Evolutionary conservation across 2,888 invertebrate species (phyloP).

Genomic region (Gonocerus acuteangulatus): DNA sequence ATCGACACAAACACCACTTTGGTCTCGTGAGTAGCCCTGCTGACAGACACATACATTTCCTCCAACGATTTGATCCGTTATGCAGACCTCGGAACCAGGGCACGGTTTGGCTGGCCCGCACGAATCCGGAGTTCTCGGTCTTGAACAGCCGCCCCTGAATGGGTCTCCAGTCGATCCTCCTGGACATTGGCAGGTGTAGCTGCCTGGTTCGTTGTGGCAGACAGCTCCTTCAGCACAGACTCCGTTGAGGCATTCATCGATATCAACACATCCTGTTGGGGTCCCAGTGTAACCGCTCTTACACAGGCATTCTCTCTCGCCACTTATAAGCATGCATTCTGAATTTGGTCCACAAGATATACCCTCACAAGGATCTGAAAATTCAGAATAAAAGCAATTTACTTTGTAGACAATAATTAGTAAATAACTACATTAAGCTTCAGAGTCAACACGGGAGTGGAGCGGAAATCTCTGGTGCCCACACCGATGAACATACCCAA

Average conservation of each 20-base stretch:
- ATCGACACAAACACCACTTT: constrained; percentile 69
- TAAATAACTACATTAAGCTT: too few relatives aligned
- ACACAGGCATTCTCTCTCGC: constrained; percentile 76
- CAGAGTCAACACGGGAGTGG: too few relatives aligned
- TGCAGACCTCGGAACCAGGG: constrained; percentile 76
- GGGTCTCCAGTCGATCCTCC: constrained; percentile 73
- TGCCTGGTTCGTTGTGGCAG: constrained; percentile 80
- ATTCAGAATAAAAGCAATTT: constrained; percentile 22
- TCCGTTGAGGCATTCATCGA: constrained; percentile 71
- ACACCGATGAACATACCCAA: too few relatives aligned
- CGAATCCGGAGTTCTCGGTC: constrained; percentile 50
- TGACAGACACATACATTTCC: constrained; percentile 83
- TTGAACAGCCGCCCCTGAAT: constrained; percentile 45
- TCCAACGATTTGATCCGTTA: constrained; percentile 62
- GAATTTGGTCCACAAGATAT: constrained; percentile 78
- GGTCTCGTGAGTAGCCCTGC: constrained; percentile 74
- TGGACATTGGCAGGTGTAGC: constrained; percentile 81
- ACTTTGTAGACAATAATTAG: too few relatives aligned
- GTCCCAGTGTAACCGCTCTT: constrained; percentile 61
- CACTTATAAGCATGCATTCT: constrained; percentile 77
- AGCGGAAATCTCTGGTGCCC: too few relatives aligned
- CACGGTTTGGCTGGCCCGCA: constrained; percentile 71
- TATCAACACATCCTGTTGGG: constrained; percentile 69
- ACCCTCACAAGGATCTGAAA: constrained; percentile 81
- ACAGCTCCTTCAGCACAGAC: constrained; percentile 79